Base-by-base conservation (phyloP, 2,888 invertebrate genomes). In the Drosophila neonasuta region DNA sequence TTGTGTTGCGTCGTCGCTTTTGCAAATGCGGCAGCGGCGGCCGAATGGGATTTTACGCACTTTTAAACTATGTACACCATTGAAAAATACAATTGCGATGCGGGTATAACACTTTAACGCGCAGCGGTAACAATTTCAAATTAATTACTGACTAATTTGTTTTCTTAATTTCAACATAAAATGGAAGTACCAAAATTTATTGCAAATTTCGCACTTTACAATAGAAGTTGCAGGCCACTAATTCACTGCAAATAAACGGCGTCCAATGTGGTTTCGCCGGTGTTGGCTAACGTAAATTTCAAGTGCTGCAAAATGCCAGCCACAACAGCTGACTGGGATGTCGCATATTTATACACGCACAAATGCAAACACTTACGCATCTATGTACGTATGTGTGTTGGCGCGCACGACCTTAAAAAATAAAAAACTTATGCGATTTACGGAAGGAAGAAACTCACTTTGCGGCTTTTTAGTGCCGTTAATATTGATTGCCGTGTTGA, bases 401-500 rank as follows among this genome's bases (percentile, higher is more conserved):
- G 54, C 72, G 74, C 64, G 59, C 29, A 46, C 20, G 13, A 46
- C 9, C 36, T 46, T 41, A 55, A 39, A 30, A 50, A 34, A 32
- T 13, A 13, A 41, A 4, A 5, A 10, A 13, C 7, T 32, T 29
- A 49, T 49, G 17, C 13, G 20, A 20, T 20, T 20, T 29, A 54
- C 30, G 30, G 30, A 17, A 24, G 30, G 24, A 32, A 55, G 17
- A 5, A 39, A 87, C 90, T 90, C 54, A 90, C 90, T 86, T 70
- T 77, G 77, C 17, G 83, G 78, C 67, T 86, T 90, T 49, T 90
- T 90, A 8, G 88, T 71, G 57, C 88, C 88, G 51, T 90, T 90
- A 17, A 89, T 89, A 88, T 92, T 93, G 74, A 93, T 93, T 57
- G 93, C 93, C 42, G 93, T 93, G 84, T 93, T 93, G 77, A 94